Percentiles rank a stretch among this genome's conserved stretches.
Conservation (phyloP, 2,888 invertebrate genomes). For the Drosophila tripunctata region DNA sequence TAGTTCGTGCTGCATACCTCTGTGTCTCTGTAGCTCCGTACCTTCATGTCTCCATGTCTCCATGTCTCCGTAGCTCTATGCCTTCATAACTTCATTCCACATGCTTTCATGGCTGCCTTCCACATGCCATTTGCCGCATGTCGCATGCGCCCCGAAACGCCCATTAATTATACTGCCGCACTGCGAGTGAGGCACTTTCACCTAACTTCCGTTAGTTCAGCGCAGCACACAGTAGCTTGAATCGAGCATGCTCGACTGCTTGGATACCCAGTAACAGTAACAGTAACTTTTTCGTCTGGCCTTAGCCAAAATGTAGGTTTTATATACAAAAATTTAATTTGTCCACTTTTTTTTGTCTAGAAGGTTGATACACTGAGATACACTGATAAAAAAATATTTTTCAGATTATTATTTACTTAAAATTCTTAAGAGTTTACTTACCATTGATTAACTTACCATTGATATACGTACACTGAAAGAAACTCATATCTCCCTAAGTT, state of each 20-base stretch:
- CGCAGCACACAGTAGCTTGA: background rate
- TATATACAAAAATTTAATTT: too few relatives aligned
- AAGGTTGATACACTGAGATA: too few relatives aligned
- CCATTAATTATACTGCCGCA: slow-evolving; percentile 77
- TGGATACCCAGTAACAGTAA: background rate
- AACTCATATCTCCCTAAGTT: too few relatives aligned
- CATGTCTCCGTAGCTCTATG: background rate
- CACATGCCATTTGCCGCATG: slow-evolving; percentile 23
- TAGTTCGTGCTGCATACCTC: background rate
- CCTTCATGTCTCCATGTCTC: background rate
- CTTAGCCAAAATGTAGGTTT: background rate
- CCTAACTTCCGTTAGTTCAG: slow-evolving; percentile 35
- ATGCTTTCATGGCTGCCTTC: background rate
- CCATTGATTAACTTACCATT: too few relatives aligned
- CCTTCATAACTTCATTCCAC: background rate
- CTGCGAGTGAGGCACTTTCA: slow-evolving; percentile 37
- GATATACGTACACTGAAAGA: too few relatives aligned
- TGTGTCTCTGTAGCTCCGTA: background rate
- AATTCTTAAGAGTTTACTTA: too few relatives aligned
- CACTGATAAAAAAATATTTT: too few relatives aligned
- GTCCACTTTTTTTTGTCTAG: too few relatives aligned
- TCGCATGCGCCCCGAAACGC: slow-evolving; percentile 64
- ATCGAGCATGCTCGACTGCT: background rate
- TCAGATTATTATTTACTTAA: too few relatives aligned
- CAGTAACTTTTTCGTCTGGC: too few relatives aligned